Percentiles rank a stretch among this genome's conserved stretches.
Evolutionary conservation across 2,888 invertebrate genomes (phyloP).

Genomic region (Chromoteleia sp.): DNA sequence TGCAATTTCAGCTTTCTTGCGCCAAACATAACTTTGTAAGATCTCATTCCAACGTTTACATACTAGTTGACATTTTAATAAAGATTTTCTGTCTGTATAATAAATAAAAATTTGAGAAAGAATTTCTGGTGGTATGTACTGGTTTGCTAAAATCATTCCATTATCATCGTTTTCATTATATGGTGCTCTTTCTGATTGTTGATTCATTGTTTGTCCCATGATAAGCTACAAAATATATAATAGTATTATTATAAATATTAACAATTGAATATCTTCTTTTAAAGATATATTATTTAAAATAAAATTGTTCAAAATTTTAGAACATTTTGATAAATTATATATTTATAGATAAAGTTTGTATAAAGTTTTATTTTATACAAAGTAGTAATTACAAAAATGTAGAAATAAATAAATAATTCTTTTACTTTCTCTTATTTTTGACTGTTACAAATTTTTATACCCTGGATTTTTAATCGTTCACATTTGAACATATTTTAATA

Average conservation of each 20-base stretch:
- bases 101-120: constrained; percentile 84
- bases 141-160: constrained; percentile 50
- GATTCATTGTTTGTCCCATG: constrained; percentile 43
- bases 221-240: constrained; percentile 17
- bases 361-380: no score
- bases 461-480: no score
- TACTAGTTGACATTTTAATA: constrained; percentile 85
- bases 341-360: no score
- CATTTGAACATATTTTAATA: no score
- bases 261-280: no score
- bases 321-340: neutral
- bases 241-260: no score
- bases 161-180: constrained; percentile 57
- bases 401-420: no score
- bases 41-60: constrained; percentile 86
- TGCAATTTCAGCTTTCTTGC: constrained; percentile 81
- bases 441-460: no score
- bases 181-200: constrained; percentile 5
- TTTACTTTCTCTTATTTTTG: no score
- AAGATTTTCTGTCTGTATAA: constrained; percentile 81
- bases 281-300: no score
- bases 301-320: neutral
- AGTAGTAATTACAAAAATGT: no score
- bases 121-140: constrained; percentile 85
- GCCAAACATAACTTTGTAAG: constrained; percentile 84